phyloP scores from a whole-genome alignment of 1,140 invertebrate species.

The Listronotus bonariensis region DNA sequence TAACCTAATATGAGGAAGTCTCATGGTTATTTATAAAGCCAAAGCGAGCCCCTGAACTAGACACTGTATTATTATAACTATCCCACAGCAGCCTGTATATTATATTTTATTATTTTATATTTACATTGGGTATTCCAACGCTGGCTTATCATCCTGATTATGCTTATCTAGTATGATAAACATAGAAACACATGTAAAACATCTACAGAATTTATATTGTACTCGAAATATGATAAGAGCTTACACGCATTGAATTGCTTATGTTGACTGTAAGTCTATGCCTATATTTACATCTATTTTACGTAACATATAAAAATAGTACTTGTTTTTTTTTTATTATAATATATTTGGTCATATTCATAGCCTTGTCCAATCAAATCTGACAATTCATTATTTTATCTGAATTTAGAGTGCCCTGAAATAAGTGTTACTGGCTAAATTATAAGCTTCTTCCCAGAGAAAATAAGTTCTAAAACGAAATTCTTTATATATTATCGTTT shows the following conservation, averaged over 20 bases:
- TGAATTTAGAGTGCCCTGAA: too few relatives aligned
- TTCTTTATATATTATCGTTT: too few relatives aligned
- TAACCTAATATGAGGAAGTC: conserved; percentile 28
- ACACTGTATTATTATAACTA: conserved; percentile 38
- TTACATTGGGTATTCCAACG: conserved; percentile 45
- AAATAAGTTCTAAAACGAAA: too few relatives aligned
- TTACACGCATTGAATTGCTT: conserved; percentile 42
- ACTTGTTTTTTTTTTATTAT: not conserved
- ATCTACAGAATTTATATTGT: conserved; percentile 49
- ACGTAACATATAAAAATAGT: not conserved
- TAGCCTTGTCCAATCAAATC: too few relatives aligned
- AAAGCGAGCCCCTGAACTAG: conserved; percentile 23
- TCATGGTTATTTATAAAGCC: conserved; percentile 27
- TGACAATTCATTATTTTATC: too few relatives aligned
- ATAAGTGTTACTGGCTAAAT: too few relatives aligned
- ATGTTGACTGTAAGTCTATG: conserved; percentile 33
- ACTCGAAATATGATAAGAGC: conserved; percentile 34
- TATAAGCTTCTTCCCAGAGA: too few relatives aligned
- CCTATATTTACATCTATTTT: not conserved
- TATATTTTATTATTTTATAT: conserved; percentile 46
- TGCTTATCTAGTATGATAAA: conserved; percentile 49
- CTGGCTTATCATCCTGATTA: conserved; percentile 48
- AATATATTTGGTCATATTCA: too few relatives aligned
- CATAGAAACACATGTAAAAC: conserved; percentile 53
- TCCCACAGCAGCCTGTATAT: conserved; percentile 34